Evolutionary conservation across 2,797 vertebrate genomes (phyloP), one percentile per base, ranked within the genome.

Genomic region (Spinus pinus): DNA sequence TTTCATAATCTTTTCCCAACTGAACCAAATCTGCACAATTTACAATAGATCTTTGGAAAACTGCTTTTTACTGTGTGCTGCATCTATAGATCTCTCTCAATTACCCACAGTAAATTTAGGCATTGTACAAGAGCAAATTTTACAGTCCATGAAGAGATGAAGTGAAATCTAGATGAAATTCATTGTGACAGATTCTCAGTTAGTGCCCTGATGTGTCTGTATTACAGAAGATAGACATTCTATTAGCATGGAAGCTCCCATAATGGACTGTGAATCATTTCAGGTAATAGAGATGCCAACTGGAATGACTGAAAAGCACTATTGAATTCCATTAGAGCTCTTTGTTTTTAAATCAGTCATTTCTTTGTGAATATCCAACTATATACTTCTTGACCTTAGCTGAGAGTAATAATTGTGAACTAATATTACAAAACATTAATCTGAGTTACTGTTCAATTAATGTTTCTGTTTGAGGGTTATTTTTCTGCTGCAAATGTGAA

Each of bases 221-320:
- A 98, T 98, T 98, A 98, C 98, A 98, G 97, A 97, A 99, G 98
- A 99, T 99, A 98, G 98, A 98, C 98, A 99, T 98, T 98, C 98
- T 98, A 99, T 99, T 99, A 98, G 98, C 98, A 98, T 92, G 96
- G 97, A 98, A 97, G 97, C 97, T 98, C 97, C 98, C 96, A 98
- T 99, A 99, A 99, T 99, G 98, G 98, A 98, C 98, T 98, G 98
- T 98, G 98, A 99, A 99, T 98, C 98, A 98, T 98, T 98, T 98
- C 98, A 98, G 98, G 98, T 99, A 99, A 99, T 98, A 98, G 98
- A 98, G 98, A 98, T 99, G 98, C 99, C 98, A 98, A 98, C 97
- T 95, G 96, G 98, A 98, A 98, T 98, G 98, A 98, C 98, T 98
- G 95, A 98, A 98, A 98, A 98, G 98, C 97, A 97, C 98, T 96